A percentile compares a stretch with the other conserved stretches of the same genome.
phyloP scores from a whole-genome alignment of 2,797 vertebrate species.

The Myripristis jacobus region DNA sequence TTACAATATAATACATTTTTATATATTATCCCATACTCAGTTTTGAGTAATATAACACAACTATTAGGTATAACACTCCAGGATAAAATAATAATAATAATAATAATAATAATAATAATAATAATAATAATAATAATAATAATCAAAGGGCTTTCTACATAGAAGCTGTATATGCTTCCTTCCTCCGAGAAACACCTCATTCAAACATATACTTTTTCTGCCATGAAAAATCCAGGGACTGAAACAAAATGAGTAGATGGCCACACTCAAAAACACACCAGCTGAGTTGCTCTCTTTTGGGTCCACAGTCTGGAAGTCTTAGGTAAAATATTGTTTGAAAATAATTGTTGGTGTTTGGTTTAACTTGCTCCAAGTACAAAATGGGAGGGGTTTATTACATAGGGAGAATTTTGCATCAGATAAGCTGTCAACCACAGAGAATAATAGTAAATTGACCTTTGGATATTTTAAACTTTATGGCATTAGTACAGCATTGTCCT shows the following conservation, averaged over 20 bases:
- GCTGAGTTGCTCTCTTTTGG: constrained; percentile 66
- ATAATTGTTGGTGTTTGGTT: constrained; percentile 25
- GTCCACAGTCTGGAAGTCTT: constrained; percentile 42
- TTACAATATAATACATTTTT: no score
- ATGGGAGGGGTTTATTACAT: neutral
- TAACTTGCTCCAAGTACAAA: constrained; percentile 1
- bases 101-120: no score
- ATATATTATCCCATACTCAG: neutral
- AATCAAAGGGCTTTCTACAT: constrained; percentile 33
- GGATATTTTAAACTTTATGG: no score
- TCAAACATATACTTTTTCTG: constrained; percentile 13
- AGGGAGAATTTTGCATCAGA: neutral
- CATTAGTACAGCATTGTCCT: no score
- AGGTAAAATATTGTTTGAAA: constrained; percentile 33
- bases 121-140: no score
- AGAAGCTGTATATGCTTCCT: constrained; percentile 9
- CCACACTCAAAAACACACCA: constrained; percentile 58
- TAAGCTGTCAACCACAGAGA: neutral
- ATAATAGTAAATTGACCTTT: neutral
- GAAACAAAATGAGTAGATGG: constrained; percentile 49
- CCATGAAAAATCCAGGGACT: constrained; percentile 47
- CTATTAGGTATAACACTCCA: constrained; percentile 29
- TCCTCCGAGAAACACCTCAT: constrained; percentile 40
- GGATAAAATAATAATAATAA: no score
- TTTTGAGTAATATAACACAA: constrained; percentile 20